Evolutionary conservation across 2,797 vertebrate species (phyloP).

Genomic region (Notolepis coatsorum): DNA sequence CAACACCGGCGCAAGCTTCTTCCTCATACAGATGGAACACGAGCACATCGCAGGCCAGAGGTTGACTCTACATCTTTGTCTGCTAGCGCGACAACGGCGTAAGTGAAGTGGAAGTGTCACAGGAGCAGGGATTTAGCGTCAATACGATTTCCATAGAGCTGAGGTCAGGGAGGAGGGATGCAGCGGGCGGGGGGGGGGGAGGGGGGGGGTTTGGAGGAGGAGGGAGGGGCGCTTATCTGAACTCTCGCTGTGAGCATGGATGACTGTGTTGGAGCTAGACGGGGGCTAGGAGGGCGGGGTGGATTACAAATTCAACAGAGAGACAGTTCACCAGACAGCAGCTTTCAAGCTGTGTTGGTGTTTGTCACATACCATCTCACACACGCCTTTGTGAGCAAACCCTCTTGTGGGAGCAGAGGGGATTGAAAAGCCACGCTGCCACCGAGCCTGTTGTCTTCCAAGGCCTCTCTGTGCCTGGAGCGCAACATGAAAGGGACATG

Average conservation of each 20-base stretch:
- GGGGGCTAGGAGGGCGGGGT: background rate
- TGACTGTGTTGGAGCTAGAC: slow-evolving; percentile 9
- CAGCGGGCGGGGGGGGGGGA: background rate
- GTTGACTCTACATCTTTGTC: slow-evolving; percentile 13
- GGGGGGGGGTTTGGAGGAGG: too few relatives aligned
- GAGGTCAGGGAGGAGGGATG: background rate
- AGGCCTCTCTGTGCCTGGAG: background rate
- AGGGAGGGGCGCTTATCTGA: slow-evolving; percentile 23
- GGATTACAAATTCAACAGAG: slow-evolving; percentile 13
- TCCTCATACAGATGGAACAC: too few relatives aligned
- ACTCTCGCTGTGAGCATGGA: slow-evolving; percentile 29
- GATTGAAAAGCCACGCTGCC: slow-evolving; percentile 1
- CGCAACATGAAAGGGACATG: background rate
- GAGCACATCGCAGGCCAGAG: slow-evolving; percentile 4
- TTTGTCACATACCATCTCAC: background rate
- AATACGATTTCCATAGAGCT: slow-evolving; percentile 18
- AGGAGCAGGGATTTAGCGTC: slow-evolving; percentile 23
- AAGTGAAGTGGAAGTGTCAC: slow-evolving; percentile 24
- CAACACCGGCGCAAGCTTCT: too few relatives aligned
- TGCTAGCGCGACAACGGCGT: slow-evolving; percentile 11
- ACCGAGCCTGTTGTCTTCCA: background rate
- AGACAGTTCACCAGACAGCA: slow-evolving; percentile 8
- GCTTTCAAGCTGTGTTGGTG: background rate
- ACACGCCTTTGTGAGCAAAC: slow-evolving; percentile 3
- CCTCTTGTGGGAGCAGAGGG: slow-evolving; percentile 1